Conservation (phyloP, 2,797 vertebrate genomes). For the Pelobates cultripes region DNA sequence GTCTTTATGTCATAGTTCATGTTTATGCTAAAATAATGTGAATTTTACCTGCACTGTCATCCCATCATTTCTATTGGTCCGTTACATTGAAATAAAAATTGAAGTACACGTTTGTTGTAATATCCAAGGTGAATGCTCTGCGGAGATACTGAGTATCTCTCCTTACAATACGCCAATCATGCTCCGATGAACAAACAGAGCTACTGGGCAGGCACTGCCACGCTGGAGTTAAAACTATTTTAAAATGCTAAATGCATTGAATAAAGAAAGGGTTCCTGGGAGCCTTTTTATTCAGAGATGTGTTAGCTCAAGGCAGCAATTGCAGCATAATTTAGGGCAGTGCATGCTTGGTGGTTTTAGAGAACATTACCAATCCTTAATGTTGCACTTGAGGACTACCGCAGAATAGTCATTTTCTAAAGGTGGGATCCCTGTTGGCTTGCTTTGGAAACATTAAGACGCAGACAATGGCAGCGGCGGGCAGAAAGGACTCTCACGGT, state of each 20-base stretch:
- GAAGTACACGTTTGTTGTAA: too few species aligned
- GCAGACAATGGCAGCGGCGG: conserved; percentile 67
- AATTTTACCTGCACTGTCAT: too few species aligned
- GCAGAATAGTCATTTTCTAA: conserved; percentile 70
- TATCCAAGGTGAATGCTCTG: too few species aligned
- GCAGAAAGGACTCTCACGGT: conserved; percentile 40
- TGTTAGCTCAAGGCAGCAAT: conserved; percentile 69
- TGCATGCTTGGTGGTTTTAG: conserved; percentile 72
- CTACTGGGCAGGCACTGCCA: conserved; percentile 69
- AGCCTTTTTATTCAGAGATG: conserved; percentile 72
- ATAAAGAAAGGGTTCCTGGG: conserved; percentile 67
- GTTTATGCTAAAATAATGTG: too few species aligned
- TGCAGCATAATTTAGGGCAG: conserved; percentile 75
- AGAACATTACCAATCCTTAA: conserved; percentile 74
- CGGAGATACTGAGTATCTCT: background rate
- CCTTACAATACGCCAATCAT: conserved; percentile 68
- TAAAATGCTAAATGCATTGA: conserved; percentile 70
- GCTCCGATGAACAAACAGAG: conserved; percentile 71
- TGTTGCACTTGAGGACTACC: conserved; percentile 67
- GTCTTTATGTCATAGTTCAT: too few species aligned
- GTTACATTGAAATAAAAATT: too few species aligned
- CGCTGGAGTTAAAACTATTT: conserved; percentile 76
- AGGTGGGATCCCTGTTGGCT: conserved; percentile 72
- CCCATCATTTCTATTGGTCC: too few species aligned
- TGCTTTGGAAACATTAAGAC: conserved; percentile 70